Base-by-base conservation (phyloP, 2,797 vertebrate species). In the Phaenicophaeus curvirostris region DNA sequence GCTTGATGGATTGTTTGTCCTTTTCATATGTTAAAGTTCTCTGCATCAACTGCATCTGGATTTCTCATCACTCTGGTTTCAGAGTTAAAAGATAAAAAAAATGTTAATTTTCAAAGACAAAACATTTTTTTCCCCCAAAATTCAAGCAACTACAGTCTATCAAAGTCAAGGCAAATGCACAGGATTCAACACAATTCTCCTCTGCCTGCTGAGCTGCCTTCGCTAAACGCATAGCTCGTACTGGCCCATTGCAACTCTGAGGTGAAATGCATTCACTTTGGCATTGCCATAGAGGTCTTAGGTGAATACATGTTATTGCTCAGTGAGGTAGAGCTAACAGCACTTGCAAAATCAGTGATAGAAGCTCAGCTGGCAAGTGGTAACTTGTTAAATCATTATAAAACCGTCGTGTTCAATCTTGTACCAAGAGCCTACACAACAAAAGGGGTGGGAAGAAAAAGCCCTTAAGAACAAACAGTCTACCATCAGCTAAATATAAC, bases 1-100 rank as follows among this genome's bases (percentile, higher is more conserved):
- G 71, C 85, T 95, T 95, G 93, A 96, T 91, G 59, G 89, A 94
- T 95, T 94, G 82, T 95, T 95, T 94, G 92, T 94, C 87, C 95
- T 94, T 95, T 79, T 90, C 85, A 75, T 82, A 95, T 89, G 87
- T 75, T 95, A 85, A 92, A 94, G 92, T 76, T 84, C 76, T 81
- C 76, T 94, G 69, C n/a, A n/a, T n/a, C 85, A 86, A 91, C 79
- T 76, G 82, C 94, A 96, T 87, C 94, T 95, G 93, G 87, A 96
- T 92, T 87, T 41, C 61, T 92, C 85, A 89, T 35, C 7, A 5
- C 66, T 87, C 39, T 5, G 0, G 12, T 72, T 55, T 74, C 69
- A 50, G 75, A 76, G 71, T 84, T 75, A 39, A 75, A 93, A 76
- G 33, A 7, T 63, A 42, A 92, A 63, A 92, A 90, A 39, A 39